Conservation (phyloP, 2,888 invertebrate species). For the Caradrina kadenii region DNA sequence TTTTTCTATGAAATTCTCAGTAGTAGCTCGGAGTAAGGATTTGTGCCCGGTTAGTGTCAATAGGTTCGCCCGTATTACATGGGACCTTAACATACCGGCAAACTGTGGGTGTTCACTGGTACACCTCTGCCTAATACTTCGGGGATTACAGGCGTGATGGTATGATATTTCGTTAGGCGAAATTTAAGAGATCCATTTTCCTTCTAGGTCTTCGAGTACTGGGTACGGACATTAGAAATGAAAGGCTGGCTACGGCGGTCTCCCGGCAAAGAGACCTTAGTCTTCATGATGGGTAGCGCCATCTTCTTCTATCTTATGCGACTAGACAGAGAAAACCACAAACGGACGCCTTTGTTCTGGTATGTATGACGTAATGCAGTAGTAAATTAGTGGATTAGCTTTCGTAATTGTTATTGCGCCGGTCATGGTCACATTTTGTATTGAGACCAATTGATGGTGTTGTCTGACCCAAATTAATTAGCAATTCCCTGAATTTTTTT, state of each 20-base stretch:
- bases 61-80: too few species aligned
- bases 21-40: too few species aligned
- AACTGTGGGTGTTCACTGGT: too few species aligned
- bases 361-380: conserved; percentile 62
- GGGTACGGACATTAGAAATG: conserved; percentile 86
- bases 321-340: conserved; percentile 83
- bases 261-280: conserved; percentile 82
- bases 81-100: too few species aligned
- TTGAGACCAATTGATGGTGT: conserved; percentile 1
- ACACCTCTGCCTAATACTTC: too few species aligned
- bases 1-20: too few species aligned
- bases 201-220: conserved; percentile 87
- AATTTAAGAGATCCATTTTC: background rate
- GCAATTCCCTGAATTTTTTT: background rate
- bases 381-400: conserved; percentile 1
- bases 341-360: conserved; percentile 87
- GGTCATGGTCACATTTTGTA: conserved; percentile 4
- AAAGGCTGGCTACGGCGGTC: conserved; percentile 86
- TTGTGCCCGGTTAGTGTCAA: too few species aligned
- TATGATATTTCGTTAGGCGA: background rate
- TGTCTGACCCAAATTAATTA: conserved; percentile 8
- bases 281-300: conserved; percentile 89
- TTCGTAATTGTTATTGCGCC: conserved; percentile 1
- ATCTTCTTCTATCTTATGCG: conserved; percentile 88
- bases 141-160: too few species aligned